phyloP scores from a whole-genome alignment of 2,797 vertebrate genomes.

The Cephalopachus bancanus region DNA sequence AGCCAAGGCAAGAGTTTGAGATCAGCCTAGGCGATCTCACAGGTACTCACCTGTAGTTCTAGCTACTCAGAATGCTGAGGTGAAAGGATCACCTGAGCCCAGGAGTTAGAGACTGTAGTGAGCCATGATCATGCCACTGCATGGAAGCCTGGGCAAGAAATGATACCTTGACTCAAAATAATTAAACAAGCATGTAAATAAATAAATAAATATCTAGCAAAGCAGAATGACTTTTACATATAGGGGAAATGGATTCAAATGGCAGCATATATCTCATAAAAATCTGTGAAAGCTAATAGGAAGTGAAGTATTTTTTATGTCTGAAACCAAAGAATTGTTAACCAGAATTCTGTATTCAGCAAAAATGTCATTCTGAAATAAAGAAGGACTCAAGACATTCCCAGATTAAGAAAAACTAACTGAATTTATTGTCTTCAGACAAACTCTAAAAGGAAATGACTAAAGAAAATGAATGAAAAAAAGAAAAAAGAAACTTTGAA shows the following conservation, averaged over 20 bases:
- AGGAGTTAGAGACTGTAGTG: too few species aligned
- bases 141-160: too few species aligned
- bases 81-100: too few species aligned
- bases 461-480: not conserved
- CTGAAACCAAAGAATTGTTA: not conserved
- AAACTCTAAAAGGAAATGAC: not conserved
- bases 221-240: not conserved
- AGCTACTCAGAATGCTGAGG: too few species aligned
- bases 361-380: not conserved
- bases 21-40: too few species aligned
- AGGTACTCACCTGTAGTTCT: too few species aligned
- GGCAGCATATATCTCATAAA: not conserved
- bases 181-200: too few species aligned
- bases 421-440: not conserved
- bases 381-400: not conserved
- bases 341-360: not conserved
- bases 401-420: not conserved
- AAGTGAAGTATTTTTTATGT: not conserved
- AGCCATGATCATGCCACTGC: too few species aligned
- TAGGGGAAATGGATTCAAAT: not conserved
- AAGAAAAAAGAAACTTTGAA: not conserved
- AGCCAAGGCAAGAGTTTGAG: too few species aligned
- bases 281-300: not conserved
- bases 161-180: too few species aligned
- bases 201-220: too few species aligned